Percentiles rank a stretch among this genome's conserved stretches.
These are phyloP conservation scores for Hirtodrosophila histrioides DNA, from an alignment of 2,888 invertebrate genomes.

Conservation along the genomic window DNA sequence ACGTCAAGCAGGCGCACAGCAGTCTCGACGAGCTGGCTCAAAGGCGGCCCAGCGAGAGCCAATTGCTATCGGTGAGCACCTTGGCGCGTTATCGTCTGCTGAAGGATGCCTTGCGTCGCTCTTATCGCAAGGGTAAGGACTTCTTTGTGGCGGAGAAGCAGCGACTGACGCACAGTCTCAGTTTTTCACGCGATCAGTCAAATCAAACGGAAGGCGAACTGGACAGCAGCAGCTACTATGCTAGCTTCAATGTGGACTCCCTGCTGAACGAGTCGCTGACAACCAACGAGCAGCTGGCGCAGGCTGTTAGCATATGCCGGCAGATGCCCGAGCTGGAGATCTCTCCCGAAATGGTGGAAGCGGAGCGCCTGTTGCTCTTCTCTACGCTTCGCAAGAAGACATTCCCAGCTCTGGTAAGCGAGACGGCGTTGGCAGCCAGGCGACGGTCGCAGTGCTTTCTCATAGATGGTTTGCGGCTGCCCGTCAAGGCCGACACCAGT, in stretches of 20 bases:
- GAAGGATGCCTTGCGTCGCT: constrained; percentile 81
- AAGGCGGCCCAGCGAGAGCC: constrained; percentile 46
- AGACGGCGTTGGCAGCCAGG: constrained; percentile 10
- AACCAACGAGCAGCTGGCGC: constrained; percentile 83
- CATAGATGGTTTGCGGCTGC: constrained; percentile 79
- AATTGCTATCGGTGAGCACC: constrained; percentile 62
- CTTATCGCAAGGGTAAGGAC: constrained; percentile 80
- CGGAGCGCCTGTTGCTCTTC: constrained; percentile 85
- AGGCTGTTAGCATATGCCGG: constrained; percentile 85
- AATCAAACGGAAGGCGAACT: constrained; percentile 61
- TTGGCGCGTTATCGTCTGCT: constrained; percentile 75
- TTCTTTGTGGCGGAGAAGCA: constrained; percentile 76
- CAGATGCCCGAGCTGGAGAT: constrained; percentile 84
- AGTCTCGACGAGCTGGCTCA: constrained; percentile 61
- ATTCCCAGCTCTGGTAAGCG: not conserved
- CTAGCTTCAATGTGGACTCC: constrained; percentile 69
- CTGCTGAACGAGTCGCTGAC: constrained; percentile 71
- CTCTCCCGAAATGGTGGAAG: constrained; percentile 85
- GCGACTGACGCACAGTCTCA: constrained; percentile 69
- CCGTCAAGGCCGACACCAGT: constrained; percentile 73
- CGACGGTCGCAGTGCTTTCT: constrained; percentile 57
- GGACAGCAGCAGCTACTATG: constrained; percentile 62
- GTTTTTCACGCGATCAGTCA: constrained; percentile 60
- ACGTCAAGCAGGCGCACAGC: constrained; percentile 31
- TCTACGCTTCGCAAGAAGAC: constrained; percentile 71